Conservation (phyloP, 2,797 vertebrate species). For the Scarus forsteni region DNA sequence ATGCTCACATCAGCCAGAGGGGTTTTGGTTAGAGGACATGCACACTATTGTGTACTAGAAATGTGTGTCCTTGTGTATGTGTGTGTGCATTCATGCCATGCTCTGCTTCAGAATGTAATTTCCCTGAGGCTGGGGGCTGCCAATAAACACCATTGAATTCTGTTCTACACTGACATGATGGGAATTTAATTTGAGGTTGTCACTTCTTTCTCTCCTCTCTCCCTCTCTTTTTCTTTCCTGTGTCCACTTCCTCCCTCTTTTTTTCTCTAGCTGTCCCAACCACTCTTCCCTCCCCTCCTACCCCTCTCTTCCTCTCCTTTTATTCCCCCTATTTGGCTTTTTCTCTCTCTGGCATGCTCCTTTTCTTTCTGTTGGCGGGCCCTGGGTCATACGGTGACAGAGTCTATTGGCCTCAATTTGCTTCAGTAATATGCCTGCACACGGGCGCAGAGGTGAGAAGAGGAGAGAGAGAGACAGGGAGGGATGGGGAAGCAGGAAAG, state of each 20-base stretch:
- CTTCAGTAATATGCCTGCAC: constrained; percentile 69
- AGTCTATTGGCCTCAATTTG: constrained; percentile 80
- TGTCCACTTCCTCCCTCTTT: constrained; percentile 36
- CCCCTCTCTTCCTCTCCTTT: constrained; percentile 24
- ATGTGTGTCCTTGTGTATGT: constrained; percentile 40
- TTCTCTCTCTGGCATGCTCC: constrained; percentile 35
- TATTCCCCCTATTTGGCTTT: constrained; percentile 56
- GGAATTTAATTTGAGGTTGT: constrained; percentile 89
- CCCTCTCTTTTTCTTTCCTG: constrained; percentile 47
- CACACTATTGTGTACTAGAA: constrained; percentile 55
- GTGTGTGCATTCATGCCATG: constrained; percentile 73
- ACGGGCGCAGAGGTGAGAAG: constrained; percentile 58
- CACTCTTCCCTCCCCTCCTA: neutral
- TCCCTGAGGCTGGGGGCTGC: constrained; percentile 84
- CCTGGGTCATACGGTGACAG: constrained; percentile 70
- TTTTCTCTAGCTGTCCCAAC: constrained; percentile 6
- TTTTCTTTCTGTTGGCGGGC: constrained; percentile 64
- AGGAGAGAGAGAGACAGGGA: constrained; percentile 10
- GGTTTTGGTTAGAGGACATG: constrained; percentile 47
- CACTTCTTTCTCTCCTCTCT: constrained; percentile 73
- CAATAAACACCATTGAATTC: constrained; percentile 88
- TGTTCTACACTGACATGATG: constrained; percentile 87
- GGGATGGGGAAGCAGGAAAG: constrained; percentile 31
- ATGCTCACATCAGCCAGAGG: constrained; percentile 65
- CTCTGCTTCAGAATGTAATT: constrained; percentile 85